These are phyloP conservation scores for Atta cephalotes DNA, from an alignment of 1,140 invertebrate species.

Conservation along the genomic window DNA sequence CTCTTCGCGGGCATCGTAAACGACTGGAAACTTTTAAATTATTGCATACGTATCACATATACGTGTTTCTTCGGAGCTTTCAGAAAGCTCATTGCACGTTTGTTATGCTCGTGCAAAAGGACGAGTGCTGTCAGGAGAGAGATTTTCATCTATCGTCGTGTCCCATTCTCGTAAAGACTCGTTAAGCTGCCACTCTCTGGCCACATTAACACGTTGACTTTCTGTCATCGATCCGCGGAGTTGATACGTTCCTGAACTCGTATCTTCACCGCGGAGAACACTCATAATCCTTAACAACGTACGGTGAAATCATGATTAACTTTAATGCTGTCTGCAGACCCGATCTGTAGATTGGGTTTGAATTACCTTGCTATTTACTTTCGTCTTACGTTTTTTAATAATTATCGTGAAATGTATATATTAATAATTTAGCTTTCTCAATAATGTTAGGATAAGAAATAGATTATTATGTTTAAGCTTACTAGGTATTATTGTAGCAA, in stretches of 20 bases:
- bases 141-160: conserved; percentile 38
- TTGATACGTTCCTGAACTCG: conserved; percentile 57
- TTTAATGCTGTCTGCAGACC: conserved; percentile 48
- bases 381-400: conserved; percentile 16
- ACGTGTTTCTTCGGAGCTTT: conserved; percentile 39
- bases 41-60: conserved; percentile 38
- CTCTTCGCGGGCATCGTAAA: conserved; percentile 64
- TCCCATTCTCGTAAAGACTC: conserved; percentile 41
- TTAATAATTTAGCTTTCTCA: too few species aligned
- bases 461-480: too few species aligned
- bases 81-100: conserved; percentile 5
- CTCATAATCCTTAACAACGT: conserved; percentile 65
- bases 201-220: conserved; percentile 69
- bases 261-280: conserved; percentile 45
- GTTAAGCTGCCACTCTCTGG: conserved; percentile 67
- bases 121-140: background rate
- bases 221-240: conserved; percentile 49
- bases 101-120: background rate
- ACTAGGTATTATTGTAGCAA: too few species aligned
- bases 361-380: conserved; percentile 11
- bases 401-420: background rate
- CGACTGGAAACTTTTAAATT: conserved; percentile 71
- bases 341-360: background rate
- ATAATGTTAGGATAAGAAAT: too few species aligned
- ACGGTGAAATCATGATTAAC: conserved; percentile 53